Conservation (phyloP, 2,113 vertebrate genomes). For the Sapayoa aenigma region DNA sequence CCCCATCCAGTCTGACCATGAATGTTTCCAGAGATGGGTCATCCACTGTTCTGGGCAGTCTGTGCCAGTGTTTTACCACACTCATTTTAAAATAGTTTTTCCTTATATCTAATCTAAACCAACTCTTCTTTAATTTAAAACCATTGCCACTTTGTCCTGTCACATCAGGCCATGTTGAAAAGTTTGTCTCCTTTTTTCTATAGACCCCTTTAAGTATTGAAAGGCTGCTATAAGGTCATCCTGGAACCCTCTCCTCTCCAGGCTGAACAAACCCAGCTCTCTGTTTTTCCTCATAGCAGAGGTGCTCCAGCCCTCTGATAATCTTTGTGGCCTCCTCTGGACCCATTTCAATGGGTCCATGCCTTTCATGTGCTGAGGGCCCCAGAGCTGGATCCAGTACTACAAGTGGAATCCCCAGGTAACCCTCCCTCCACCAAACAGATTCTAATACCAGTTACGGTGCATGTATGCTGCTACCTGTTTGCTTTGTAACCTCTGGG, state of each 20-base stretch:
- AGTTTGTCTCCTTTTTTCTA: not conserved
- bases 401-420: not conserved
- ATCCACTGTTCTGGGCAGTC: not conserved
- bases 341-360: not conserved
- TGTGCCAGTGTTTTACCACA: not conserved
- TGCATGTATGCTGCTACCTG: not conserved
- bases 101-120: not conserved
- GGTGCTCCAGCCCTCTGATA: not conserved
- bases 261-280: not conserved
- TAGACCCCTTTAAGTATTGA: not conserved
- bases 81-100: not conserved
- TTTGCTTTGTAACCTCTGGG: not conserved
- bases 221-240: not conserved
- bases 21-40: not conserved
- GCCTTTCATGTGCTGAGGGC: not conserved
- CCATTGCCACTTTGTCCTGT: not conserved
- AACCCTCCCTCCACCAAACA: not conserved
- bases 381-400: not conserved
- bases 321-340: not conserved
- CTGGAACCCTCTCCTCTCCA: not conserved
- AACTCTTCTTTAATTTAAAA: not conserved
- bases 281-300: not conserved
- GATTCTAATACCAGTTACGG: not conserved
- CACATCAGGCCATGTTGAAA: accelerated
- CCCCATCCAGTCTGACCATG: not conserved